These are phyloP conservation scores for Alviniconcha marisindica DNA, from an alignment of 1,140 invertebrate species.

Conservation along the genomic window DNA sequence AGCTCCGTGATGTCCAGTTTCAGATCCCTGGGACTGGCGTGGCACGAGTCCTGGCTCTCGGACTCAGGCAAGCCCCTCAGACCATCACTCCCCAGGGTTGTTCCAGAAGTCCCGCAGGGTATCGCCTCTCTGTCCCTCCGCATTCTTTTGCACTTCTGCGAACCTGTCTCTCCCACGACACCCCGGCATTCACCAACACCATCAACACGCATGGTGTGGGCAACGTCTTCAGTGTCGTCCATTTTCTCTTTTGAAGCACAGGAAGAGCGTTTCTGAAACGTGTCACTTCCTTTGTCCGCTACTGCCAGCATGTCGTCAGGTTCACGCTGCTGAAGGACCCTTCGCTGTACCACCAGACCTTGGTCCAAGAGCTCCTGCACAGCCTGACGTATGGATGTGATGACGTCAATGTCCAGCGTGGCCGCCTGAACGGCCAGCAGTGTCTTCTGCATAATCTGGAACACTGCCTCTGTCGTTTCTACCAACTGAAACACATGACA, in stretches of 20 bases:
- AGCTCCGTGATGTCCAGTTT: constrained; percentile 75
- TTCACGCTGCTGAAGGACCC: background rate
- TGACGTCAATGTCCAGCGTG: constrained; percentile 77
- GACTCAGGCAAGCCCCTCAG: too few species aligned
- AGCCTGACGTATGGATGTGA: constrained; percentile 77
- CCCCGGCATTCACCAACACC: background rate
- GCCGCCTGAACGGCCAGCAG: constrained; percentile 81
- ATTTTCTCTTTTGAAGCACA: too few species aligned
- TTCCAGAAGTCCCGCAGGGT: too few species aligned
- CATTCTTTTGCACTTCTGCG: background rate
- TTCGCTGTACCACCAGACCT: constrained; percentile 66
- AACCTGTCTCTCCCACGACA: background rate
- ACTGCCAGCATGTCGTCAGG: too few species aligned
- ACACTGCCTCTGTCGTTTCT: constrained; percentile 57
- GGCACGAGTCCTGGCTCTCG: too few species aligned
- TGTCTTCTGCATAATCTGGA: constrained; percentile 79
- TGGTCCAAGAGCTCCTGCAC: constrained; percentile 68
- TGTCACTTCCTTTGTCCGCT: too few species aligned
- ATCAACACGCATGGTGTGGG: too few species aligned
- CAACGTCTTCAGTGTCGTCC: too few species aligned
- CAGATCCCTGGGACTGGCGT: constrained; percentile 6
- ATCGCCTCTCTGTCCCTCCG: background rate
- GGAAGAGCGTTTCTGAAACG: too few species aligned
- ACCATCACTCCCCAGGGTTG: too few species aligned
- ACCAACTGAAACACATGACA: constrained; percentile 57